Evolutionary conservation across 1,140 invertebrate species (phyloP), one percentile per base, ranked within the genome.

Genomic region (Bradynema listronoti): DNA sequence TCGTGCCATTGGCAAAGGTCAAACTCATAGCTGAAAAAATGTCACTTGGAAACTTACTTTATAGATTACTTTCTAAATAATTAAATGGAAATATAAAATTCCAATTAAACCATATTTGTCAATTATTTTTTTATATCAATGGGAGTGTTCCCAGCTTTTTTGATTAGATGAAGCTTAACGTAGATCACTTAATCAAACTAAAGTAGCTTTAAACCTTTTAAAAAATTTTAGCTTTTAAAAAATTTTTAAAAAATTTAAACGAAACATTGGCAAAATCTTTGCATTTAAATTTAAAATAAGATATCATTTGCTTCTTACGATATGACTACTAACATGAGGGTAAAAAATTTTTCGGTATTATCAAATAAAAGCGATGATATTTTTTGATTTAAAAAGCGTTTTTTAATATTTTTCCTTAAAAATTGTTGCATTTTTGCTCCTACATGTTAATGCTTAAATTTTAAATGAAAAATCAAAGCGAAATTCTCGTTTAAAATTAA

Each of bases 21-120:
- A 49, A 57, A 57, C 34, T 57, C 56, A 24, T 14, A 36, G 16
- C 56, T 57, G 16, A 2, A 55, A 55, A 5, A 4, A 43, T 19
- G 30, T 16, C n/a, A n/a, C 47, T 11, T 50, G 11, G 5, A 4
- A 25, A 50, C 41, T 56, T 55, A 16, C 19, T 56, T 55, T 55
- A 11, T 51, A n/a, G 16, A 39, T 50, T 50, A 19, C 39, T 42
- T 42, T 42, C 22, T 22, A 42, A 16, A 16, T 42, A 16, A 16
- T 4, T 16, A 42, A 16, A 22, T 42, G 16, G 39, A 16, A 42
- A 42, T 16, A 16, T 42, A 42, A 42, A 16, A 42, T 42, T 42
- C 22, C 16, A 4, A 16, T 42, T 16, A 42, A 16, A 16, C 22
- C 22, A 4, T 16, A 42, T 16, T 4, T 16, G 6, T 42, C 16